phyloP scores from a whole-genome alignment of 2,113 vertebrate genomes.

The Pycnonotus jocosus region DNA sequence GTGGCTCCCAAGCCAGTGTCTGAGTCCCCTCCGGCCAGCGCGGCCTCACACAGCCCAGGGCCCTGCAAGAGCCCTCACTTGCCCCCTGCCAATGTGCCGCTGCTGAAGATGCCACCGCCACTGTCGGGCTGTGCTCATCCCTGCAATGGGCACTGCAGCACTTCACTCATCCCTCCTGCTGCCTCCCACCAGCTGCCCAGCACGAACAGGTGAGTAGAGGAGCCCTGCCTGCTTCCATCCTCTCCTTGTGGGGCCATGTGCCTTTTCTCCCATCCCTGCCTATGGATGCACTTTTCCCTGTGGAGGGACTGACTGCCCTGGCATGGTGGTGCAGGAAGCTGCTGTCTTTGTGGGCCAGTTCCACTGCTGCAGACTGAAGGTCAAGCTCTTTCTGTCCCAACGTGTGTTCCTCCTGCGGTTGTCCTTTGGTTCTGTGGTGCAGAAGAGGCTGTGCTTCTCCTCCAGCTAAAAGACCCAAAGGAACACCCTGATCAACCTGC shows the following conservation, averaged over 20 bases:
- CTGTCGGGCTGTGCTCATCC: conserved; percentile 87
- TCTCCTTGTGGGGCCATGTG: rapidly evolving
- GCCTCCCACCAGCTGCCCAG: conserved; percentile 78
- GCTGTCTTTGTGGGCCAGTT: background rate
- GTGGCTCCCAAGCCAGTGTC: conserved; percentile 71
- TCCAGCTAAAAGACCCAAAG: conserved; percentile 43
- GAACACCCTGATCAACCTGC: conserved; percentile 6
- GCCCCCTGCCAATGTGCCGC: conserved; percentile 83
- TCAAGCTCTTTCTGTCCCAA: background rate
- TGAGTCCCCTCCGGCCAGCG: conserved; percentile 73
- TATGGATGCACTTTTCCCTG: background rate
- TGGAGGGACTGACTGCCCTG: background rate
- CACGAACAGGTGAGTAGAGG: conserved; percentile 83
- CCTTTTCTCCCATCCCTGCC: background rate
- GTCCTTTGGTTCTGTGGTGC: conserved; percentile 38
- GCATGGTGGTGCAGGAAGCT: background rate
- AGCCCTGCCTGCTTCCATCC: background rate
- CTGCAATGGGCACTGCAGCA: conserved; percentile 90
- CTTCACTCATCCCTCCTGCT: conserved; percentile 75
- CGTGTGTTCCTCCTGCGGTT: background rate
- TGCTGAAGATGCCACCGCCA: conserved; percentile 86
- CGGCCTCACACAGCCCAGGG: conserved; percentile 73
- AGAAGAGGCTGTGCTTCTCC: conserved; percentile 47
- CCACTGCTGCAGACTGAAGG: background rate
- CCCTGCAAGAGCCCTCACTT: conserved; percentile 89